phyloP scores from a whole-genome alignment of 2,113 vertebrate genomes.

The Trachemys scripta region DNA sequence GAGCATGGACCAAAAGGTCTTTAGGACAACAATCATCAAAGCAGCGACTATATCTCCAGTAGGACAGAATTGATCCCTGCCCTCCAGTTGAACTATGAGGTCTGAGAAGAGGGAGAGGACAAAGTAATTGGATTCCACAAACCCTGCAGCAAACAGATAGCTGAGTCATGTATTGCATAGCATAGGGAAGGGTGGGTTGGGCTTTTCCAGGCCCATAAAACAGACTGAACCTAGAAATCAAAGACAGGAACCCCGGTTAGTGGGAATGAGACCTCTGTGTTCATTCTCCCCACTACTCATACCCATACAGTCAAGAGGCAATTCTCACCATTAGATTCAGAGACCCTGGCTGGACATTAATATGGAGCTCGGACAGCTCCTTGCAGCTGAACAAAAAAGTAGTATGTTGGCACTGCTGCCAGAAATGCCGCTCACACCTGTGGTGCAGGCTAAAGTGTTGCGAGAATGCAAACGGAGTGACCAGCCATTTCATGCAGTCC shows the following conservation, averaged over 20 bases:
- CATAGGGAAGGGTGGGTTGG: not conserved
- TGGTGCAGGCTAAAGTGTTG: not conserved
- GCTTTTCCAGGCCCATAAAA: not conserved
- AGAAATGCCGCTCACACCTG: not conserved
- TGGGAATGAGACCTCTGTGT: not conserved
- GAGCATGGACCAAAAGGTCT: not conserved
- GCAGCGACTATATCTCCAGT: not conserved
- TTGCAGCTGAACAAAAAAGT: not conserved
- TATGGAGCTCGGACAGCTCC: not conserved
- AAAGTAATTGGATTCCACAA: not conserved
- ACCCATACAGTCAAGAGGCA: not conserved
- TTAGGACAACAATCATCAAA: not conserved
- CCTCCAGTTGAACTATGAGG: not conserved
- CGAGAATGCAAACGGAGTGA: not conserved
- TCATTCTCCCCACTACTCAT: not conserved
- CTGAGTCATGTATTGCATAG: not conserved
- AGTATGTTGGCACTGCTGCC: not conserved
- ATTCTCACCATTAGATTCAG: not conserved
- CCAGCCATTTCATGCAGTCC: not conserved
- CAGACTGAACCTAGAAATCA: not conserved
- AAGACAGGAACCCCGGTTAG: not conserved
- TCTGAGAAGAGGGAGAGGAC: not conserved
- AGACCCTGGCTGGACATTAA: not conserved
- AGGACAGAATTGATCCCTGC: not conserved
- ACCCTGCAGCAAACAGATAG: not conserved